Evolutionary conservation across 2,888 invertebrate species (phyloP), one percentile per base, ranked within the genome.

Genomic region (Coecobrya sp.): DNA sequence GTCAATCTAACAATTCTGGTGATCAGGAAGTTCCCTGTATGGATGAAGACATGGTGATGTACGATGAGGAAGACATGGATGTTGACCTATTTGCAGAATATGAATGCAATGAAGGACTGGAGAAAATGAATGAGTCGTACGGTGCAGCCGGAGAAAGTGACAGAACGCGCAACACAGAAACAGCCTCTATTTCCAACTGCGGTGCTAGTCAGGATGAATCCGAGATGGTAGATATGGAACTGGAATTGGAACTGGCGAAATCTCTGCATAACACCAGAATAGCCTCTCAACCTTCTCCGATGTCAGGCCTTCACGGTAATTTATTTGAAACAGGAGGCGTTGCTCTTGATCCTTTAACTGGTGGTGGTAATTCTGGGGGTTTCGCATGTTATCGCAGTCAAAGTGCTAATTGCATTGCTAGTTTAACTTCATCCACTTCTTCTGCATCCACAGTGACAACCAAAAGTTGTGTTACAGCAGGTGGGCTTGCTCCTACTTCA

Each of bases 381-480:
- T 70, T 85, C 45, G 73, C 68, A 59, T 68, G 81, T 8, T 25
- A n/a, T 52, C 86, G 93, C 30, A 89, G 92, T 89, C 92, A 93
- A 42, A 89, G 93, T 79, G 88, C 76, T 4, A 87, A 86, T 86
- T 93, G 91, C 30, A 93, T 90, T 84, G 82, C 92, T 55, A 93
- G 92, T 87, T 79, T 92, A 76, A 86, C 92, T 8, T 92, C 92
- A 25, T 89, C 92, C 65, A 91, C 93, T 30, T 82, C 93, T 76
- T 86, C 91, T 82, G 89, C 86, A 36, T 86, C 92, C 55, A 81
- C 90, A 88, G 89, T 82, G 70, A 91, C 91, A 81, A 62, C 91
- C 70, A 79, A 86, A 68, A 91, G 91, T 70, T 86, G 86, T 82
- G 82, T 86, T 49, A 86, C 86, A 52, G 65, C 70, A 68, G 91